Evolutionary conservation across 1,140 invertebrate genomes (phyloP).

Genomic region (Musca domestica): DNA sequence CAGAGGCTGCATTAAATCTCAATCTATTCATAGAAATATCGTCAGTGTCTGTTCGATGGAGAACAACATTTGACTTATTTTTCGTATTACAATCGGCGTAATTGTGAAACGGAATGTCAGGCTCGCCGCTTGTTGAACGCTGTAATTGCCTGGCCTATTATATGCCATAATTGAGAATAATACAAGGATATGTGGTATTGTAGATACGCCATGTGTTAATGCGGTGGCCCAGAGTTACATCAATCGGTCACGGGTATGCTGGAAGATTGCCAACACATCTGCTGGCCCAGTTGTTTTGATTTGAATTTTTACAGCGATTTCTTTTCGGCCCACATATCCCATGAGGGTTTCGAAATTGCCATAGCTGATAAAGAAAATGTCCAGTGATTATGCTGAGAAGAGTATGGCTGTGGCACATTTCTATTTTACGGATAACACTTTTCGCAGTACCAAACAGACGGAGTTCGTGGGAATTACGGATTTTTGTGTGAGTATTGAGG

Average conservation of each 20-base stretch:
- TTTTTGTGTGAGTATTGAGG: slow-evolving; percentile 70
- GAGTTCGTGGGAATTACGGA: slow-evolving; percentile 74
- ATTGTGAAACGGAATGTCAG: slow-evolving; percentile 71
- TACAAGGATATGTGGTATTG: slow-evolving; percentile 36
- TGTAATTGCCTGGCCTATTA: slow-evolving; percentile 70
- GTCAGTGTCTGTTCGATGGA: slow-evolving; percentile 68
- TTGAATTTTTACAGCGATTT: slow-evolving; percentile 61
- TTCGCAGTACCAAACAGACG: slow-evolving; percentile 66
- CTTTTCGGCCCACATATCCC: slow-evolving; percentile 55
- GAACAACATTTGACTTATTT: slow-evolving; percentile 67
- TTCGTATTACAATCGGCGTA: slow-evolving; percentile 50
- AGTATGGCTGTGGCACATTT: slow-evolving; percentile 73
- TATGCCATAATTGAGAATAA: slow-evolving; percentile 58
- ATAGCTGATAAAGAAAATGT: slow-evolving; percentile 57
- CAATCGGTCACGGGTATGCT: slow-evolving; percentile 11
- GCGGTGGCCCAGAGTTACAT: slow-evolving; percentile 26
- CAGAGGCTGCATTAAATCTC: slow-evolving; percentile 60
- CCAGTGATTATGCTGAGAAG: slow-evolving; percentile 66
- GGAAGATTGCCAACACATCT: slow-evolving; percentile 55
- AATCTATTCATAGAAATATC: slow-evolving; percentile 62
- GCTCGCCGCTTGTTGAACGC: slow-evolving; percentile 62
- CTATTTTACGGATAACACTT: slow-evolving; percentile 68
- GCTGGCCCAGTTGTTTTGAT: slow-evolving; percentile 70
- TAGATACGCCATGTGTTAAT: slow-evolving; percentile 33
- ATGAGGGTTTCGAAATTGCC: slow-evolving; percentile 32